A percentile compares a stretch with the other conserved stretches of the same genome.
These are phyloP conservation scores for Hypolimnas misippus DNA, from an alignment of 2,888 invertebrate species.

Conservation along the genomic window DNA sequence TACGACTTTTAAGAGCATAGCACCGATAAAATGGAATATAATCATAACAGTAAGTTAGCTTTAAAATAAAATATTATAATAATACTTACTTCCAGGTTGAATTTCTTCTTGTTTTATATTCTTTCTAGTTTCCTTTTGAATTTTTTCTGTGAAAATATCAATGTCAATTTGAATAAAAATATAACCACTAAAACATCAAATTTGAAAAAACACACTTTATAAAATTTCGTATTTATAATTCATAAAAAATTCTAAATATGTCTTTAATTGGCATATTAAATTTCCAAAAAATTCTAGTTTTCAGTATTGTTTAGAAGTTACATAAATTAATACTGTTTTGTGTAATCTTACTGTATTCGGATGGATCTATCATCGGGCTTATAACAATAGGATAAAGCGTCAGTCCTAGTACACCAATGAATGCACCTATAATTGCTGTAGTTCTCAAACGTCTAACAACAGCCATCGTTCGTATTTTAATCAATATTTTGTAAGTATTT, in stretches of 20 bases:
- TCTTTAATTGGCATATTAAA: no score
- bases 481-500: not conserved
- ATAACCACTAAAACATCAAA: no score
- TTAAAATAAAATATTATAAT: no score
- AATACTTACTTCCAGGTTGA: slow-evolving; percentile 85
- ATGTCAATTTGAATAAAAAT: not conserved
- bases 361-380: slow-evolving; percentile 85
- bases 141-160: slow-evolving; percentile 69
- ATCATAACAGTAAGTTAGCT: no score
- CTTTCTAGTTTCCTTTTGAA: slow-evolving; percentile 78
- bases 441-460: slow-evolving; percentile 78
- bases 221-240: no score
- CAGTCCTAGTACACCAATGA: slow-evolving; percentile 81
- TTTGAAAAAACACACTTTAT: no score
- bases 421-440: slow-evolving; percentile 76
- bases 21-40: no score
- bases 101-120: slow-evolving; percentile 84
- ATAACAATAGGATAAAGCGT: slow-evolving; percentile 85
- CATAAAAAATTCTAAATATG: no score
- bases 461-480: slow-evolving; percentile 42
- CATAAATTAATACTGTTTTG: not conserved
- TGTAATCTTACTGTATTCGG: slow-evolving; percentile 83
- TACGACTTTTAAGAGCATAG: no score
- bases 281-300: no score
- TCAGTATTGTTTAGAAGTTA: no score